These are phyloP conservation scores for Pachymerium ferrugineum DNA, from an alignment of 2,888 invertebrate species.

Conservation along the genomic window DNA sequence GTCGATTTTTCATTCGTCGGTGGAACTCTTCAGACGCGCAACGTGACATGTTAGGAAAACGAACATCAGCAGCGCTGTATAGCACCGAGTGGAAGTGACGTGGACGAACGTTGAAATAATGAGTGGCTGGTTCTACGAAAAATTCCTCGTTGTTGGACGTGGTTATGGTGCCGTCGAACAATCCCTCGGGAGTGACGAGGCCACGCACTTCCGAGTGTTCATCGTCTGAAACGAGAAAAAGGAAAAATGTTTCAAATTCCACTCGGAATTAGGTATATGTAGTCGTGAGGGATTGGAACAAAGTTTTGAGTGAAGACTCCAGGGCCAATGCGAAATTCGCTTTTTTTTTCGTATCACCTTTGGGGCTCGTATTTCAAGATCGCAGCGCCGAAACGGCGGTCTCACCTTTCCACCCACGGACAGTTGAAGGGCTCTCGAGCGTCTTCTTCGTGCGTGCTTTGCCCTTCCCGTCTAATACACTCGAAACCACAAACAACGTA, in stretches of 20 bases:
- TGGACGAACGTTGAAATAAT: slow-evolving; percentile 51
- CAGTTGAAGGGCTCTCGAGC: slow-evolving; percentile 24
- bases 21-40: slow-evolving; percentile 62
- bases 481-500: slow-evolving; percentile 10
- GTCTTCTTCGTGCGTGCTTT: neutral
- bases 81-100: slow-evolving; percentile 70
- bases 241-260: neutral
- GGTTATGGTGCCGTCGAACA: slow-evolving; percentile 82
- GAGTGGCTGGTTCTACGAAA: slow-evolving; percentile 73
- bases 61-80: slow-evolving; percentile 73
- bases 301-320: neutral
- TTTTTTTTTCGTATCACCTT: neutral
- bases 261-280: neutral
- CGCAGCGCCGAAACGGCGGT: slow-evolving; percentile 15
- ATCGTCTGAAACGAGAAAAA: slow-evolving; percentile 58
- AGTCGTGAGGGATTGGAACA: neutral
- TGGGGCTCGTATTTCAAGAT: slow-evolving; percentile 2
- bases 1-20: slow-evolving; percentile 35
- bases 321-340: slow-evolving; percentile 1
- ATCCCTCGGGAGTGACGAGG: slow-evolving; percentile 74
- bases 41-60: slow-evolving; percentile 42
- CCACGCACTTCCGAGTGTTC: slow-evolving; percentile 76
- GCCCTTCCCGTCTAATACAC: slow-evolving; percentile 7
- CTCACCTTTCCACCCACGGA: slow-evolving; percentile 14
- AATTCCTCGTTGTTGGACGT: slow-evolving; percentile 67